phyloP scores from a whole-genome alignment of 2,888 invertebrate species.

The Drosophila stalkeri region DNA sequence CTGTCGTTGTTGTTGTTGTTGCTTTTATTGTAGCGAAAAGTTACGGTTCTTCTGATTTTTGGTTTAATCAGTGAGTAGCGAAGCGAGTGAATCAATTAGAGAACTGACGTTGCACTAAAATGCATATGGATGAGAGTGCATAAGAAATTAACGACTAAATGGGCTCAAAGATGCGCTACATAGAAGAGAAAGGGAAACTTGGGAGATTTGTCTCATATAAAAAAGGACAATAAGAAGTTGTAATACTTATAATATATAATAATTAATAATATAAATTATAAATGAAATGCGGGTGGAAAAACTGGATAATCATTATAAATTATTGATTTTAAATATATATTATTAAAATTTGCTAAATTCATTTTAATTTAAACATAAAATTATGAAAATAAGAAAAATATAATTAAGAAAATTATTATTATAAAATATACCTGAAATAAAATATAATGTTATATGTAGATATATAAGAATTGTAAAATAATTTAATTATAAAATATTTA shows the following conservation, averaged over 20 bases:
- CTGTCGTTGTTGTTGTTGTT: conserved; percentile 4
- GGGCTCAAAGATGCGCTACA: conserved; percentile 2
- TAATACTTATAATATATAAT: not conserved
- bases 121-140: conserved; percentile 10
- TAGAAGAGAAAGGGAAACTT: no score
- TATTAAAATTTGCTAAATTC: no score
- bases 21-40: conserved; percentile 22
- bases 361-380: no score
- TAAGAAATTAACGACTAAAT: conserved; percentile 1
- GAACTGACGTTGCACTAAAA: conserved; percentile 4
- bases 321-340: not conserved
- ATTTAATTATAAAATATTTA: no score
- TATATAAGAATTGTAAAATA: no score
- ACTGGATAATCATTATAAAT: not conserved
- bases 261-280: not conserved
- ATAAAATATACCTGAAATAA: no score
- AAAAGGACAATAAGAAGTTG: not conserved
- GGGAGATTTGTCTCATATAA: not conserved
- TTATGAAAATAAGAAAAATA: no score
- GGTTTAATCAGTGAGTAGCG: conserved; percentile 18
- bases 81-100: conserved; percentile 8
- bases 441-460: no score
- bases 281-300: not conserved
- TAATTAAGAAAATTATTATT: no score
- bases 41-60: conserved; percentile 31